Evolutionary conservation across 2,888 invertebrate species (phyloP).

Genomic region (Leptopilina myrica): DNA sequence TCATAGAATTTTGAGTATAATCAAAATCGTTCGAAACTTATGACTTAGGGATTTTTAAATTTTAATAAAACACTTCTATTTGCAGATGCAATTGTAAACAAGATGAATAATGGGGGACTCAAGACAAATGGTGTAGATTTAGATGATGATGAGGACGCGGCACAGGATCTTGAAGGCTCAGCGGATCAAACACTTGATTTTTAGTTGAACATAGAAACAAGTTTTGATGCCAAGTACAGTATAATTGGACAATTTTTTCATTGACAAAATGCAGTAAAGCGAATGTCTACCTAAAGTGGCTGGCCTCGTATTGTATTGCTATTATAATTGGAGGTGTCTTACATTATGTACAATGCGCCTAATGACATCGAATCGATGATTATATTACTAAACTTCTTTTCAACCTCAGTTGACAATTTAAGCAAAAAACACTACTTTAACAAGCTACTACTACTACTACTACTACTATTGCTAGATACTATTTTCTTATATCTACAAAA

Average conservation of each 20-base stretch:
- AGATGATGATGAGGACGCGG: conserved; percentile 87
- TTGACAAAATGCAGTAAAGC: conserved; percentile 50
- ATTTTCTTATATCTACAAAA: conserved; percentile 32
- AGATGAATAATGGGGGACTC: conserved; percentile 75
- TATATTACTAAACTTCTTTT: conserved; percentile 4
- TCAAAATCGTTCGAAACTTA: no score
- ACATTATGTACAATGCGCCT: conserved; percentile 39
- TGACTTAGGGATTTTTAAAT: no score
- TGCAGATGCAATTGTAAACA: conserved; percentile 76
- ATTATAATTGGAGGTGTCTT: conserved; percentile 68
- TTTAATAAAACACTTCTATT: conserved; percentile 9
- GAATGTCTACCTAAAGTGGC: conserved; percentile 52
- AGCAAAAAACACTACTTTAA: conserved; percentile 39
- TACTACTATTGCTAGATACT: conserved; percentile 41
- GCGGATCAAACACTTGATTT: conserved; percentile 88
- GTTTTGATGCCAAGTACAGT: conserved; percentile 29
- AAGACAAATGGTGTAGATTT: conserved; percentile 81
- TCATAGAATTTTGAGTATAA: no score
- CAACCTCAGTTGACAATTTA: conserved; percentile 6
- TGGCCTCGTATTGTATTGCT: conserved; percentile 56
- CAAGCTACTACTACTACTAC: conserved; percentile 37
- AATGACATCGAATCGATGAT: conserved; percentile 26
- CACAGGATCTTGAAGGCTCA: conserved; percentile 86
- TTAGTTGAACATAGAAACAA: conserved; percentile 74
- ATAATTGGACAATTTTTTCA: conserved; percentile 44